Evolutionary conservation across 2,797 vertebrate genomes (phyloP).

Genomic region (Staurois parvus): DNA sequence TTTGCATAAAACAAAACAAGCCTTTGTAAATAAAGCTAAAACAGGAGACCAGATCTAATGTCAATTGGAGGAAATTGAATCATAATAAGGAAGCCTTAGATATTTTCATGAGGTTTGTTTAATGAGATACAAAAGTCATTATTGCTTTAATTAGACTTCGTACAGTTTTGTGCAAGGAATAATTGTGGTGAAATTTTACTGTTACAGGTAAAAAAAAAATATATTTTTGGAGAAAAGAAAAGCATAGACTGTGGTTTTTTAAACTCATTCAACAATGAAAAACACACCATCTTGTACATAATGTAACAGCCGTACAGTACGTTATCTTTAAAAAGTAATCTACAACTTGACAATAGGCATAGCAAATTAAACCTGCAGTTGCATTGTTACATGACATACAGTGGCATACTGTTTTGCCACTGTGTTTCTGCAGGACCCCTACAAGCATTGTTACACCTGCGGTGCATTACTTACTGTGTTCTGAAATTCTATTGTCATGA

Average conservation of each 20-base stretch:
- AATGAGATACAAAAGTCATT: constrained; percentile 29
- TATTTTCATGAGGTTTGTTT: constrained; percentile 20
- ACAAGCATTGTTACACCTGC: neutral
- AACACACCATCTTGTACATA: neutral
- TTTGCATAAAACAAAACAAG: constrained; percentile 23
- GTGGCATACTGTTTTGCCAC: neutral
- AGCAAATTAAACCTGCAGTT: neutral
- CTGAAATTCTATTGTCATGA: neutral
- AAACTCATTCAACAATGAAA: neutral
- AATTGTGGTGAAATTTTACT: neutral
- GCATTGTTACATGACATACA: neutral
- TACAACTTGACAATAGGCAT: neutral
- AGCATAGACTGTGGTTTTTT: neutral
- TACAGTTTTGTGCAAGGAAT: constrained; percentile 18
- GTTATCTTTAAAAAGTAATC: too few species aligned
- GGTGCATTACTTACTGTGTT: neutral
- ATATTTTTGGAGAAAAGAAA: neutral
- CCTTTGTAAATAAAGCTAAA: constrained; percentile 36
- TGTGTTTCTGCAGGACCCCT: neutral
- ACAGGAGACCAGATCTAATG: constrained; percentile 13
- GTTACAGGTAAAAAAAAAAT: neutral
- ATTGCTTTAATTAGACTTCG: constrained; percentile 30
- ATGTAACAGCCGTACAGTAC: neutral
- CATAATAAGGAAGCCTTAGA: constrained; percentile 38
- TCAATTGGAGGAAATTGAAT: constrained; percentile 37